Evolutionary conservation across 2,113 vertebrate species (phyloP), one percentile per base, ranked within the genome.

Genomic region (Bucco capensis): DNA sequence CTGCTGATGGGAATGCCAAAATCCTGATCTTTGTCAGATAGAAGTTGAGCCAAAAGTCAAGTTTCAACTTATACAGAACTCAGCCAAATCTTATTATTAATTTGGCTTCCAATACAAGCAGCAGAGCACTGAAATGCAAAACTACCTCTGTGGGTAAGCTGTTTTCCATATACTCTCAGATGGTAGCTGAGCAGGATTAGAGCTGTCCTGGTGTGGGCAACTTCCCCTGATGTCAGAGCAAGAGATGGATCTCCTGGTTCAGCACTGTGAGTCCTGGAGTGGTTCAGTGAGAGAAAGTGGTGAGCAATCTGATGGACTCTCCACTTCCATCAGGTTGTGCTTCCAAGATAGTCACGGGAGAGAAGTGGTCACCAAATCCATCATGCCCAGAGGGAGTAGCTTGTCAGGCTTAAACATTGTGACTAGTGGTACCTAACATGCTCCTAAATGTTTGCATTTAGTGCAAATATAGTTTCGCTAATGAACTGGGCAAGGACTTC

Each of bases 171-270:
- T 7, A 21, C 8, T 18, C 38, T 58, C 3, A 22, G 49, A 5
- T 38, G 62, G 17, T 24, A 77, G 18, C 61, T 51, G 64, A 70
- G 19, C 12, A 57, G 47, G 42, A 31, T 89, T 76, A 69, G 40
- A 75, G 33, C 23, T 51, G 24, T 28, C 8, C 72, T 67, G 23
- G 19, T n/a, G 19, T 33, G 31, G 53, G 78, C 37, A 91, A 21
- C 19, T 73, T 82, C 31, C 27, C 28, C 10, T 1, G 1, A 0
- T 28, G 47, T 71, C 27, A n/a, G 23, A 73, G 67, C 0, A 0
- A 54, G 44, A 31, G 50, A 19, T 0, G 2, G 18, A 16, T 69
- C 21, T 79, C 28, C 71, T 76, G 58, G 46, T 14, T 94, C 37
- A 53, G 64, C 44, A 49, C 22, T 0, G 0, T 35, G 60, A 58